A percentile compares a stretch with the other conserved stretches of the same genome.
phyloP scores from a whole-genome alignment of 2,113 vertebrate species.

The Hippocampus barbouri region DNA sequence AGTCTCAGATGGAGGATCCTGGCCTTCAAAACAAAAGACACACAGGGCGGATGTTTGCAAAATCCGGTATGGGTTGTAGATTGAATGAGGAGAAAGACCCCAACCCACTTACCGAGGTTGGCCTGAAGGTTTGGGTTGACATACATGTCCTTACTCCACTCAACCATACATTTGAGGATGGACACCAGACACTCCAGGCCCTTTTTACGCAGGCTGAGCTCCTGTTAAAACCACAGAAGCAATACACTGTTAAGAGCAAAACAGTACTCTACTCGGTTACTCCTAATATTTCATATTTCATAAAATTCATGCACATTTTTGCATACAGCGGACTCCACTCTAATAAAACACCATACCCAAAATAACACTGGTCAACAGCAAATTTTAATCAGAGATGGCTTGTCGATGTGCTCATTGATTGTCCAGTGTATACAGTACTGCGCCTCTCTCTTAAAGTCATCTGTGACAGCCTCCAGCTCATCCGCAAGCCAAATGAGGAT shows the following conservation, averaged over 20 bases:
- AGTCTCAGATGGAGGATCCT: slow-evolving; percentile 80
- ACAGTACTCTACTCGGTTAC: background rate
- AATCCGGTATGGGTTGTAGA: no score
- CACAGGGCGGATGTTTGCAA: background rate
- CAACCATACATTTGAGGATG: slow-evolving; percentile 97
- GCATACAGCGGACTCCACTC: background rate
- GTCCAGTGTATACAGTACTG: no score
- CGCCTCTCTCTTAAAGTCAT: no score
- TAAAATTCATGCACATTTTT: background rate
- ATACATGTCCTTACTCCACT: slow-evolving; percentile 98
- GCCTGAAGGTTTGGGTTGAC: slow-evolving; percentile 94
- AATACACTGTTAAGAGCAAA: background rate
- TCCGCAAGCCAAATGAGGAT: background rate
- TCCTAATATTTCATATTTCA: background rate
- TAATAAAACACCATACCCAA: background rate
- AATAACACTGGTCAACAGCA: no score
- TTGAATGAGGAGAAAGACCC: background rate
- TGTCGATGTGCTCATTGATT: no score
- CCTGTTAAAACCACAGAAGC: slow-evolving; percentile 64
- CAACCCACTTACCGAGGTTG: slow-evolving; percentile 80
- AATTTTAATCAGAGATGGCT: no score
- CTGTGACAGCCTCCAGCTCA: no score
- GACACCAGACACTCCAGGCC: slow-evolving; percentile 96
- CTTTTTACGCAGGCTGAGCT: slow-evolving; percentile 94
- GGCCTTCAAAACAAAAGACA: slow-evolving; percentile 69